phyloP scores from a whole-genome alignment of 2,797 vertebrate genomes.

The Mycteria americana region DNA sequence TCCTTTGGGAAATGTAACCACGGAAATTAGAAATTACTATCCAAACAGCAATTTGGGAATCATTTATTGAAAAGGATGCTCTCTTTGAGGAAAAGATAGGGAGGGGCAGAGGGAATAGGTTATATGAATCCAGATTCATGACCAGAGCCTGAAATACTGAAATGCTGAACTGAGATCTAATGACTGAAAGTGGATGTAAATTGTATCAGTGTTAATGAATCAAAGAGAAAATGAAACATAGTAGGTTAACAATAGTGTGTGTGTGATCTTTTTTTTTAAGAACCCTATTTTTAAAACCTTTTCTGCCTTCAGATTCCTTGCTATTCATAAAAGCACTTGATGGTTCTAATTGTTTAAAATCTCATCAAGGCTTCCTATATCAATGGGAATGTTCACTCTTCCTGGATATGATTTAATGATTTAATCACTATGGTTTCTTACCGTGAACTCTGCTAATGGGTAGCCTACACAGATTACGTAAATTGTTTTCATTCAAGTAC shows the following conservation, averaged over 20 bases:
- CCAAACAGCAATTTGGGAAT: background rate
- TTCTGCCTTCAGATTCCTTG: conserved; percentile 13
- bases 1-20: conserved; percentile 10
- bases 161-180: conserved; percentile 24
- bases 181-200: conserved; percentile 49
- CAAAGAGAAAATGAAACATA: background rate
- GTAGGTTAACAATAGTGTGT: background rate
- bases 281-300: conserved; percentile 1
- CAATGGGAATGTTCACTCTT: background rate
- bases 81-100: background rate
- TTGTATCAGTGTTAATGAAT: conserved; percentile 47
- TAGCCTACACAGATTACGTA: background rate
- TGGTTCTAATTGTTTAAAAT: conserved; percentile 49
- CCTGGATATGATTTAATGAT: conserved; percentile 48
- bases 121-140: conserved; percentile 27
- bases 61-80: conserved; percentile 37
- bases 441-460: conserved; percentile 29
- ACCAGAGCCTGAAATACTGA: background rate
- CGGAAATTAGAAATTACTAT: conserved; percentile 11
- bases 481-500: conserved; percentile 42
- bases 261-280: background rate
- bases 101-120: background rate
- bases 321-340: conserved; percentile 24
- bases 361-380: conserved; percentile 1
- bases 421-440: conserved; percentile 47